Percentiles rank a stretch among this genome's conserved stretches.
phyloP scores from a whole-genome alignment of 2,113 vertebrate species.

The Hypanus sabinus region DNA sequence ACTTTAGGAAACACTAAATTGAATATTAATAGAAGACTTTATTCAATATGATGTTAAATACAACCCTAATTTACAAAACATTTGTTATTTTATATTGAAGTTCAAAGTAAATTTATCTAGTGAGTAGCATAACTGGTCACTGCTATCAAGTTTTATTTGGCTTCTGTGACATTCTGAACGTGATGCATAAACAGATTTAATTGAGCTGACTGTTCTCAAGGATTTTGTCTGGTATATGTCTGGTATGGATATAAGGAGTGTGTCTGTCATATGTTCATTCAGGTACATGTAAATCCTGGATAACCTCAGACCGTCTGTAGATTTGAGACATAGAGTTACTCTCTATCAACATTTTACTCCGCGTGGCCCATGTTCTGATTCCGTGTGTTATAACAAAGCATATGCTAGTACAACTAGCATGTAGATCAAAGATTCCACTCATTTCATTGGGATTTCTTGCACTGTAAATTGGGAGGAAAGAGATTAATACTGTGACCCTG shows the following conservation, averaged over 20 bases:
- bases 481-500: no score
- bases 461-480: not conserved
- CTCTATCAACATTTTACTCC: no score
- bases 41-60: not conserved
- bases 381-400: no score
- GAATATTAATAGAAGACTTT: not conserved
- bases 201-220: not conserved
- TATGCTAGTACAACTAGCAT: not conserved
- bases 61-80: not conserved
- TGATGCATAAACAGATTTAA: not conserved
- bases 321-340: no score
- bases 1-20: constrained; percentile 6
- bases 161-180: not conserved
- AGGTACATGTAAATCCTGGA: no score
- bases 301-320: no score
- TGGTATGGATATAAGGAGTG: no score
- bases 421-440: not conserved
- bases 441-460: not conserved
- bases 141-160: not conserved
- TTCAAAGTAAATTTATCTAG: not conserved
- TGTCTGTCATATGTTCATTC: no score
- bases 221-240: no score
- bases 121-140: not conserved
- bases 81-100: not conserved
- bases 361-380: no score